Percentiles rank a stretch among this genome's conserved stretches.
Evolutionary conservation across 92 coral and sea anemone genomes (phyloP).

Genomic region (Micromussa lordhowensis): DNA sequence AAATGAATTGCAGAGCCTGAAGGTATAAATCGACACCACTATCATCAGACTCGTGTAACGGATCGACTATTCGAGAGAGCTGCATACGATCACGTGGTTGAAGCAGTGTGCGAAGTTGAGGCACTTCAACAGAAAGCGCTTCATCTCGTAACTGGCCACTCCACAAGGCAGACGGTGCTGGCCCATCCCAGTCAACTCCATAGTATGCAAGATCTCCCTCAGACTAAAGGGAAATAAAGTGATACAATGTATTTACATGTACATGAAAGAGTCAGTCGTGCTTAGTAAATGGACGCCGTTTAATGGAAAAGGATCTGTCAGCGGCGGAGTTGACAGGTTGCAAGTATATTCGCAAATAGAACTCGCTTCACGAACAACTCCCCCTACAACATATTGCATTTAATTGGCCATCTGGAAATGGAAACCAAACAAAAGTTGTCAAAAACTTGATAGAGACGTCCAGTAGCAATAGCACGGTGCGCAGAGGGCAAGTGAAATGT

Average conservation of each 20-base stretch:
- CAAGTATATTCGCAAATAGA: constrained; percentile 12
- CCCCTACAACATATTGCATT: constrained; percentile 17
- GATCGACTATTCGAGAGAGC: constrained; percentile 38
- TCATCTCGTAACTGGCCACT: constrained; percentile 41
- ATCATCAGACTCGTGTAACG: constrained; percentile 52
- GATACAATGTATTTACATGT: constrained; percentile 19
- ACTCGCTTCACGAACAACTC: constrained; percentile 13
- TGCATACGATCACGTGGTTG: constrained; percentile 5
- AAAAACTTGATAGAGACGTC: constrained; percentile 6
- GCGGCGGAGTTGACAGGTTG: constrained; percentile 17
- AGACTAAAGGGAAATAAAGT: constrained; percentile 28
- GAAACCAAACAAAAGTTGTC: constrained; percentile 16
- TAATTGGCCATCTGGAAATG: constrained; percentile 3
- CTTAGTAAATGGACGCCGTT: constrained; percentile 8
- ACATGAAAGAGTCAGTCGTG: constrained; percentile 13
- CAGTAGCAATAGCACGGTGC: constrained; percentile 1
- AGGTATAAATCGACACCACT: constrained; percentile 55
- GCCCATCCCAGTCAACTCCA: constrained; percentile 63
- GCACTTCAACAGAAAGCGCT: constrained; percentile 44
- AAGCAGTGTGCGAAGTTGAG: constrained; percentile 26
- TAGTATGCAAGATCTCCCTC: constrained; percentile 51
- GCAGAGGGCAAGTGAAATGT: constrained; percentile 14
- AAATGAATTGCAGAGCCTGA: constrained; percentile 46
- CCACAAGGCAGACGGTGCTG: constrained; percentile 59
- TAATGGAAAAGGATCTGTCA: constrained; percentile 20